phyloP scores from a whole-genome alignment of 1,140 invertebrate genomes.

The Trinorchestia longiramus region DNA sequence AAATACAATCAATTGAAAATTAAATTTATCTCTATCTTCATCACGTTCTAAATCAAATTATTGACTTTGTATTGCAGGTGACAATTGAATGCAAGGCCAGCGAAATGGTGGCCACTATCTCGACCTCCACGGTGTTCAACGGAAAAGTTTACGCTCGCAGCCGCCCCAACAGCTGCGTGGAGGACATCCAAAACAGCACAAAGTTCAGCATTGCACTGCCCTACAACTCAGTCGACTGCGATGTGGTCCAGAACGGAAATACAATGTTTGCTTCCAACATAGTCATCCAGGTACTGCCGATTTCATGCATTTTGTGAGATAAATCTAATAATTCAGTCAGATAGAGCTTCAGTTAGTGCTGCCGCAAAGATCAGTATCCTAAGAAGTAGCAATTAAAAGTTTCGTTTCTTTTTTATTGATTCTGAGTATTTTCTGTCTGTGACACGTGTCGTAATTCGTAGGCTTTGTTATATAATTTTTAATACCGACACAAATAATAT shows the following conservation, averaged over 20 bases:
- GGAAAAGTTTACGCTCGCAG: slow-evolving; percentile 80
- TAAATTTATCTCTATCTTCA: not conserved
- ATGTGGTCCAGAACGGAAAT: slow-evolving; percentile 70
- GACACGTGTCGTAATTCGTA: not conserved
- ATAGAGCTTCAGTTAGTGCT: not conserved
- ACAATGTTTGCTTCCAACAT: slow-evolving; percentile 67
- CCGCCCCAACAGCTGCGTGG: slow-evolving; percentile 87
- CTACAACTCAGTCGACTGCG: slow-evolving; percentile 92
- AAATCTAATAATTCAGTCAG: not conserved
- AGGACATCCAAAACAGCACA: slow-evolving; percentile 84
- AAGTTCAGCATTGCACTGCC: slow-evolving; percentile 90
- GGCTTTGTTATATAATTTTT: not conserved
- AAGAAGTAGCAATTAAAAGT: too few relatives aligned
- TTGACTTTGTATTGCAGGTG: slow-evolving; percentile 53
- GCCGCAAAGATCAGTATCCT: not conserved
- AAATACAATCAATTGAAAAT: too few relatives aligned
- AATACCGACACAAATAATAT: too few relatives aligned
- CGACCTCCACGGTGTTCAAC: slow-evolving; percentile 91
- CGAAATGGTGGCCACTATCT: slow-evolving; percentile 92
- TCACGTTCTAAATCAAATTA: not conserved
- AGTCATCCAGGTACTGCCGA: slow-evolving; percentile 65
- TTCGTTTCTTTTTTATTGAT: not conserved
- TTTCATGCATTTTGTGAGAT: not conserved
- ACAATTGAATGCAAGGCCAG: slow-evolving; percentile 88
- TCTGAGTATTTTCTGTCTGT: not conserved